A percentile compares a stretch with the other conserved stretches of the same genome.
These are phyloP conservation scores for Atta cephalotes DNA, from an alignment of 1,140 invertebrate species.

Conservation along the genomic window DNA sequence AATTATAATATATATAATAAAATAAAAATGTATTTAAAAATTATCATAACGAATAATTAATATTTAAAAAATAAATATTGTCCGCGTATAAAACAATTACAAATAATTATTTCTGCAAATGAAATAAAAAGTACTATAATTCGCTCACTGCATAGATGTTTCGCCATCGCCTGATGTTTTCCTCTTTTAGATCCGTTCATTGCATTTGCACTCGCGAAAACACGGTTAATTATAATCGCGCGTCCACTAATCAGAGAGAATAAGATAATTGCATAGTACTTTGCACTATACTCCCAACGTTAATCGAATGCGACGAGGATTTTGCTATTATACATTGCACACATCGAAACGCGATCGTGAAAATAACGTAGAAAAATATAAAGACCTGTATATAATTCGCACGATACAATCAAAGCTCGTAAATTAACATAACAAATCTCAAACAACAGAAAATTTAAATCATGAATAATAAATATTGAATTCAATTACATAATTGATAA, in stretches of 20 bases:
- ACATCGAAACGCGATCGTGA: neutral
- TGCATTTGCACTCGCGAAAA: neutral
- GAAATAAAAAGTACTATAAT: neutral
- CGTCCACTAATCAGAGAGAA: slow-evolving; percentile 1
- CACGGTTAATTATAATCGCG: neutral
- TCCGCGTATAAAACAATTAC: neutral
- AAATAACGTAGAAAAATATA: neutral
- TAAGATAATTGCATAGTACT: neutral
- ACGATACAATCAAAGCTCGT: neutral
- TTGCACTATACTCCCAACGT: slow-evolving; percentile 1
- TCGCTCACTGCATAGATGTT: neutral
- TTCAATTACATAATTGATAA: slow-evolving; percentile 1
- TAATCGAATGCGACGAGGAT: neutral
- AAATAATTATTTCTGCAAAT: neutral
- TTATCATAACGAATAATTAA: too few relatives aligned
- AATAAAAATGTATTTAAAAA: neutral
- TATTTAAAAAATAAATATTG: neutral
- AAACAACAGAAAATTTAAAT: neutral
- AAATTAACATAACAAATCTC: neutral
- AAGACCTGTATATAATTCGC: neutral
- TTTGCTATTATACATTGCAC: neutral
- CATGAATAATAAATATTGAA: neutral
- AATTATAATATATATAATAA: too few relatives aligned
- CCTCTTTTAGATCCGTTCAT: neutral
- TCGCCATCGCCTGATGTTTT: neutral